phyloP scores from a whole-genome alignment of 1,140 invertebrate species.

The Aphidius ervi region DNA sequence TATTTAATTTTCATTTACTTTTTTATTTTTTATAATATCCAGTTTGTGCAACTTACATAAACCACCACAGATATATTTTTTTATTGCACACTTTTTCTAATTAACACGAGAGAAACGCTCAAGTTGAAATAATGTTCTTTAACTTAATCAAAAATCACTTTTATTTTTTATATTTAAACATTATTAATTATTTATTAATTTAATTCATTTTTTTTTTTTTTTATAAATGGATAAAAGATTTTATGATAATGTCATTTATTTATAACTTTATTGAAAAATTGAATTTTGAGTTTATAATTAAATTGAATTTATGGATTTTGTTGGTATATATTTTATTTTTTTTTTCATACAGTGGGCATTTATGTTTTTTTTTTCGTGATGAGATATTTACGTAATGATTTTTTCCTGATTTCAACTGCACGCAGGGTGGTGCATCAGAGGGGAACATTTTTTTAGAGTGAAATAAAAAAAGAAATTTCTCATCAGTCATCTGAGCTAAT shows the following conservation, averaged over 20 bases:
- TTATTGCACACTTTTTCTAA: conserved; percentile 51
- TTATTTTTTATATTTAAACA: not conserved
- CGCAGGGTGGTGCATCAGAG: conserved; percentile 44
- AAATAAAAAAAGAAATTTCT: too few relatives aligned
- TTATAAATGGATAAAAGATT: conserved; percentile 1
- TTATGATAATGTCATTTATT: conserved; percentile 14
- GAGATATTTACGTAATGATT: conserved; percentile 11
- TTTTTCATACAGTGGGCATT: not conserved
- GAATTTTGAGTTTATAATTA: not conserved
- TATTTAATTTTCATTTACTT: conserved; percentile 3
- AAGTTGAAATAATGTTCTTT: not conserved
- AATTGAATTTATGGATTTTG: not conserved
- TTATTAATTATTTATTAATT: not conserved
- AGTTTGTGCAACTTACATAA: conserved; percentile 28
- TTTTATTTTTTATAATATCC: conserved; percentile 19
- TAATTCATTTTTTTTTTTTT: not conserved
- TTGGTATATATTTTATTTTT: not conserved
- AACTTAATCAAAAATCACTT: not conserved
- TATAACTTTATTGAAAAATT: not conserved
- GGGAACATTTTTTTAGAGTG: conserved; percentile 33
- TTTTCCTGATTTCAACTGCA: conserved; percentile 30
- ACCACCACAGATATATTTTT: conserved; percentile 30
- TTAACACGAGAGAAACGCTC: conserved; percentile 45
- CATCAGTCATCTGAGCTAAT: too few relatives aligned
- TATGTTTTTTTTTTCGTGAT: conserved; percentile 14